Percentiles rank a stretch among this genome's conserved stretches.
These are phyloP conservation scores for Coracopsis vasa DNA, from an alignment of 2,113 vertebrate species.

Conservation along the genomic window DNA sequence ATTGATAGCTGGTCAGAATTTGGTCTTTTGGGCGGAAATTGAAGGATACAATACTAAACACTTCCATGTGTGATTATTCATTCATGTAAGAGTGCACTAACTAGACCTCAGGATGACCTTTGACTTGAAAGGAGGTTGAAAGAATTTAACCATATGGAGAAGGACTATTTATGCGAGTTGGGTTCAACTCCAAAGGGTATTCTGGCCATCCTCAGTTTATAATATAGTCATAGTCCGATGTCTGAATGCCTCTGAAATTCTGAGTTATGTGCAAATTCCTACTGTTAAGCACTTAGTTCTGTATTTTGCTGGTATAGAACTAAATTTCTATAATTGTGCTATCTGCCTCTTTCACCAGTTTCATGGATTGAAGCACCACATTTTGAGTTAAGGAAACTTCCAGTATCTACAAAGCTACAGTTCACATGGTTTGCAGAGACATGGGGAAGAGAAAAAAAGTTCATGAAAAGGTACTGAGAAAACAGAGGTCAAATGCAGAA, in stretches of 20 bases:
- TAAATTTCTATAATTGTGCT: fast-evolving
- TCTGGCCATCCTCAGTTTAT: not conserved
- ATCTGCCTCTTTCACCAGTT: not conserved
- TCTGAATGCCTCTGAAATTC: not conserved
- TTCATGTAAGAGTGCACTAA: not conserved
- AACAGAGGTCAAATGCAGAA: not conserved
- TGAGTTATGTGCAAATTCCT: not conserved
- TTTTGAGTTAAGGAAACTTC: not conserved
- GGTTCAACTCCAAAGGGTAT: not conserved
- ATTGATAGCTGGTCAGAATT: not conserved
- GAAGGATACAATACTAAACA: not conserved
- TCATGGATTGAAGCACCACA: not conserved
- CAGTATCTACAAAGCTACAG: not conserved
- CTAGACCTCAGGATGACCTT: not conserved
- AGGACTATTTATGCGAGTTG: not conserved
- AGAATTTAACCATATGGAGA: not conserved
- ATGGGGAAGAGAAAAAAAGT: not conserved
- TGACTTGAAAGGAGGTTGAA: not conserved
- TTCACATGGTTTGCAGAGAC: not conserved
- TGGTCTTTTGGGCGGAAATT: not conserved
- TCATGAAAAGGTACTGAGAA: not conserved
- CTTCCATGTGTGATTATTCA: not conserved
- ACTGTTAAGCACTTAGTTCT: not conserved
- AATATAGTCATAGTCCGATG: not conserved
- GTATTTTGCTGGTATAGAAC: not conserved